Evolutionary conservation across 2,888 invertebrate species (phyloP).

Genomic region (Urechis unicinctus): DNA sequence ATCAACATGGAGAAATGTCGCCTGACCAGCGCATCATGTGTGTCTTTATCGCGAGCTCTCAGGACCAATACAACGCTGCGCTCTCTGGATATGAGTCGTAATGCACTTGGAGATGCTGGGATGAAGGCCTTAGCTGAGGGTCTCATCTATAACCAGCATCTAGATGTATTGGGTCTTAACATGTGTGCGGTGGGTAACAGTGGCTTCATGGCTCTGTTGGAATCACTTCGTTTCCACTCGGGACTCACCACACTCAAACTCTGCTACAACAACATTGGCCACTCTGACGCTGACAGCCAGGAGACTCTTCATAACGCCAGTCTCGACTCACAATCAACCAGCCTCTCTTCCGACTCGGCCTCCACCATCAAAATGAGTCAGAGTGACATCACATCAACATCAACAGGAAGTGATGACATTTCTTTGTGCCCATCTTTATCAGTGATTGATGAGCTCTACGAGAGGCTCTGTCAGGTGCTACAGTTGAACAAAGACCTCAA

Average conservation of each 20-base stretch:
- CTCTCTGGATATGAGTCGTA: constrained; percentile 40
- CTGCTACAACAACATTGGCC: constrained; percentile 43
- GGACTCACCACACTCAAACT: constrained; percentile 37
- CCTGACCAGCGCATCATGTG: constrained; percentile 33
- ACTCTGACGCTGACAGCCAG: constrained; percentile 15
- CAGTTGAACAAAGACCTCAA: constrained; percentile 42
- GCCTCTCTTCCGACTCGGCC: neutral
- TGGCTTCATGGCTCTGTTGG: constrained; percentile 38
- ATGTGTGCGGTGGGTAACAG: constrained; percentile 46
- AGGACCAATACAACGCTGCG: constrained; percentile 30
- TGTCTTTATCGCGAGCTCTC: constrained; percentile 33
- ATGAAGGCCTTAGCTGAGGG: constrained; percentile 33
- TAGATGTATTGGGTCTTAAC: constrained; percentile 39
- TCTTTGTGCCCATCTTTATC: no score
- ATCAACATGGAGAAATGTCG: constrained; percentile 44
- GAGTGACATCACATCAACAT: constrained; percentile 20
- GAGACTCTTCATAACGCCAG: no score
- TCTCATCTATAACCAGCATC: constrained; percentile 31
- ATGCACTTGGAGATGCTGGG: constrained; percentile 37
- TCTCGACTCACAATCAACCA: no score
- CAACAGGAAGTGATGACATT: no score
- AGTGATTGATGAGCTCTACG: constrained; percentile 27
- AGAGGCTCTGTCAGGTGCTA: constrained; percentile 37
- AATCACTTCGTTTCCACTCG: constrained; percentile 36
- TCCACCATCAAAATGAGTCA: neutral